Evolutionary conservation across 2,888 invertebrate species (phyloP), one percentile per base, ranked within the genome.

Genomic region (Tuta absoluta): DNA sequence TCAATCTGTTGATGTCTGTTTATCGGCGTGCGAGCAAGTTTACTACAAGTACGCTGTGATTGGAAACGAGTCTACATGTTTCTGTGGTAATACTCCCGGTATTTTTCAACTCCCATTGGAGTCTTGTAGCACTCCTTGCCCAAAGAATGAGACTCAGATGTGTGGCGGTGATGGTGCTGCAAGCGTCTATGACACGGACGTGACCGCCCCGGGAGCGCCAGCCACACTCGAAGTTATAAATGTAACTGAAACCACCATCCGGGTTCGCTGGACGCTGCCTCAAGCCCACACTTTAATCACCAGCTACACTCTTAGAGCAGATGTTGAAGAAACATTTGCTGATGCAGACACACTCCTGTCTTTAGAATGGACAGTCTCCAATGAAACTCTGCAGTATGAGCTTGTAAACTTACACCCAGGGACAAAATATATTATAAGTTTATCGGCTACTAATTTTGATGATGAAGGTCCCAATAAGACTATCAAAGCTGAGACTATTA

Each of bases 91-190:
- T 66, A 69, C 73, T 0, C 85, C 92, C 0, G 91, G 89, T 0
- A 79, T 79, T n/a, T 88, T 91, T 56, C 79, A 85, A 62, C 77
- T 92, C 64, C 89, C 91, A 4, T 71, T 79, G 14, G 84, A 86
- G 1, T 76, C 87, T 0, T 95, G 94, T 73, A 87, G 87, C 68
- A 92, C 86, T 12, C 89, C 91, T 0, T 96, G 96, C 71, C 87
- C 91, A 8, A 93, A 93, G 65, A 94, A 94, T 76, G 90, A 92
- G 38, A 88, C 89, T 0, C 93, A 93, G 73, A 91, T 91, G 66
- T 96, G 96, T 77, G 96, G 96, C 0, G 95, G 95, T 0, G 84
- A 91, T 0, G 92, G 92, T 33, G 93, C 94, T n/a, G 94, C 94
- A 64, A 94, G 94, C 71, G 93, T 95, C 37, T 96, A 95, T 75